Evolutionary conservation across 2,113 vertebrate genomes (phyloP).

Genomic region (Myotis yumanensis): DNA sequence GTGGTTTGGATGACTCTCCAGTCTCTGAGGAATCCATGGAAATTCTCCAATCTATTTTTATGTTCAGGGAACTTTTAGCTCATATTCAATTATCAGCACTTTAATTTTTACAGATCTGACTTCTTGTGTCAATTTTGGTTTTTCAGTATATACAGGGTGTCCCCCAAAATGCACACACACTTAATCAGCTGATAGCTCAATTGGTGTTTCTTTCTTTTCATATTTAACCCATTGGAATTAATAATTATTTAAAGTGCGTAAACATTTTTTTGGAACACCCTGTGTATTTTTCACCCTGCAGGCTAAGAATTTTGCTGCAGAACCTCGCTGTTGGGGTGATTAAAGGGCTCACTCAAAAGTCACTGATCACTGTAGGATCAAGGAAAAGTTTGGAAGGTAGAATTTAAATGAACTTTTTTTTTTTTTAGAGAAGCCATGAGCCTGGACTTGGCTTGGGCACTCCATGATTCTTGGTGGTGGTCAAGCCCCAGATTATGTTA

Average conservation of each 20-base stretch:
- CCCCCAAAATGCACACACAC: no score
- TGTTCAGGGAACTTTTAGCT: neutral
- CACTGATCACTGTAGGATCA: neutral
- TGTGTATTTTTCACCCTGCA: neutral
- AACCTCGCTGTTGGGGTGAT: neutral
- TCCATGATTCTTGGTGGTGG: neutral
- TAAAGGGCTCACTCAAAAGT: neutral
- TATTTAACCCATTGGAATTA: no score
- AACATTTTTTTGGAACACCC: no score
- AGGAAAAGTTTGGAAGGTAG: neutral
- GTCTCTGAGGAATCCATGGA: neutral
- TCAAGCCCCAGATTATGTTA: neutral
- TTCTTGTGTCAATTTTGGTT: neutral
- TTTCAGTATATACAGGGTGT: neutral
- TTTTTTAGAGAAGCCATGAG: neutral
- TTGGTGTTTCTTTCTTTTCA: no score
- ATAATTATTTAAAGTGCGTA: no score
- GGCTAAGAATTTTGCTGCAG: neutral
- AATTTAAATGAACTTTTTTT: neutral
- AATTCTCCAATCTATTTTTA: neutral
- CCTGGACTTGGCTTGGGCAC: neutral
- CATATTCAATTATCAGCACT: neutral
- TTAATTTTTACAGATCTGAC: neutral
- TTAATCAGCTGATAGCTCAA: no score
- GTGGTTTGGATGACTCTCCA: neutral